phyloP scores from a whole-genome alignment of 2,797 vertebrate genomes.

The Gila robusta region DNA sequence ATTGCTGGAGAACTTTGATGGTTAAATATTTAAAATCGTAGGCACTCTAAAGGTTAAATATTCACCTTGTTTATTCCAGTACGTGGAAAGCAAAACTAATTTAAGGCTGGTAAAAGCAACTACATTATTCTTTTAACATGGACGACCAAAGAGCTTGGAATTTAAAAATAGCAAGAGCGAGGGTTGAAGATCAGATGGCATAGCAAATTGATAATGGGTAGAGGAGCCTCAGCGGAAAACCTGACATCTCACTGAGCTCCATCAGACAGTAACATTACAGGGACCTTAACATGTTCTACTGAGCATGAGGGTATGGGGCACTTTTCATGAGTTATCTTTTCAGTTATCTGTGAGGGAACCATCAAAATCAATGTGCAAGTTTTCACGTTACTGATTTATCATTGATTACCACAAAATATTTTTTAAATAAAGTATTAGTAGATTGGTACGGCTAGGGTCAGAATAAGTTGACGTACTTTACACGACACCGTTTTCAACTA shows the following conservation, averaged over 20 bases:
- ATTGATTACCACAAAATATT: not conserved
- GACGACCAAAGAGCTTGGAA: not conserved
- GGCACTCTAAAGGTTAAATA: conserved; percentile 8
- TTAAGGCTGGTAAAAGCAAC: conserved; percentile 30
- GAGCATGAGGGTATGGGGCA: conserved; percentile 27
- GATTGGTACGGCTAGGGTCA: too few species aligned
- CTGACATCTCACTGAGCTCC: conserved; percentile 38
- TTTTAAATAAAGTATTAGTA: too few species aligned
- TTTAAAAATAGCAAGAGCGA: conserved; percentile 59
- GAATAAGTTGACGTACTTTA: too few species aligned
- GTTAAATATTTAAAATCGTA: conserved; percentile 1
- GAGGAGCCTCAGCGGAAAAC: conserved; percentile 55
- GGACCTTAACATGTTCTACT: conserved; percentile 53
- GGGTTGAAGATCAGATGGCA: conserved; percentile 68
- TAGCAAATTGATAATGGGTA: conserved; percentile 67
- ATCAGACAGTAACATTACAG: conserved; percentile 34
- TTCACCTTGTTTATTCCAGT: not conserved
- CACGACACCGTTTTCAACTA: too few species aligned
- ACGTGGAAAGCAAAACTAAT: not conserved
- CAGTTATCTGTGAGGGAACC: conserved; percentile 45
- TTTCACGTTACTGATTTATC: not conserved
- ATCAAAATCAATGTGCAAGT: conserved; percentile 4
- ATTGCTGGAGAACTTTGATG: not conserved
- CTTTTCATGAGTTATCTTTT: conserved; percentile 8
- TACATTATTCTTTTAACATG: conserved; percentile 16